Base-by-base conservation (phyloP, 1,140 invertebrate species). In the Ctenoplectra terminalis region DNA sequence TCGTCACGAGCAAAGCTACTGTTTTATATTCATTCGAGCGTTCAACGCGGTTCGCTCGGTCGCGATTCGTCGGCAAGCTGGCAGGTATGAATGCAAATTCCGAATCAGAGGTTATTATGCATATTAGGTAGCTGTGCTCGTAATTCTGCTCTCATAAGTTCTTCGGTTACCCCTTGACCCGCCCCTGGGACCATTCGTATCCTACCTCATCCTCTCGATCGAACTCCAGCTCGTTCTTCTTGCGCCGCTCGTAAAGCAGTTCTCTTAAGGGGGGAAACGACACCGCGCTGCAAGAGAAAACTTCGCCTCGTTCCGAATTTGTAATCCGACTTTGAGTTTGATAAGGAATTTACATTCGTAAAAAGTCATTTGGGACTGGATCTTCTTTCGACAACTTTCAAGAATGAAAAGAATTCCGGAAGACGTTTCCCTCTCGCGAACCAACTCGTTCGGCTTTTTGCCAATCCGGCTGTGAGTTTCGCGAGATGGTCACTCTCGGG, bases 311-410 rank as follows among this genome's bases (percentile, higher is more conserved):
- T 88, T 84, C 82, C 87, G 89, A 92, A 91, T 91, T 91, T 89
- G 86, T 90, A 90, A 91, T 91, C 87, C 87, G 82, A 83, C 87
- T 83, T 83, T 75, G 82, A 91, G 87, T 90, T 90, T 88, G 86
- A 91, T 92, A 91, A 91, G 87, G 87, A 91, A 91, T 92, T 90
- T 90, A 90, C 91, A 91, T 92, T 92, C 83, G 88, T 90, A 89
- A 89, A 90, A 89, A 90, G 82, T 77, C 88, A 87, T 87, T 90
- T 78, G 84, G 81, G 81, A 91, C 90, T 87, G 84, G 88, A 88
- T 88, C 88, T 82, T 70, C 50, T 58, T 70, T 67, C 5, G 61
- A 40, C 79, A 64, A 73, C 76, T 76, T 63, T 52, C 48, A 73
- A 40, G 40, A 60, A 56, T 52, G 34, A 40, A 71, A 73, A 82